Conservation (phyloP, 2,888 invertebrate genomes). For the Papilio demoleus region DNA sequence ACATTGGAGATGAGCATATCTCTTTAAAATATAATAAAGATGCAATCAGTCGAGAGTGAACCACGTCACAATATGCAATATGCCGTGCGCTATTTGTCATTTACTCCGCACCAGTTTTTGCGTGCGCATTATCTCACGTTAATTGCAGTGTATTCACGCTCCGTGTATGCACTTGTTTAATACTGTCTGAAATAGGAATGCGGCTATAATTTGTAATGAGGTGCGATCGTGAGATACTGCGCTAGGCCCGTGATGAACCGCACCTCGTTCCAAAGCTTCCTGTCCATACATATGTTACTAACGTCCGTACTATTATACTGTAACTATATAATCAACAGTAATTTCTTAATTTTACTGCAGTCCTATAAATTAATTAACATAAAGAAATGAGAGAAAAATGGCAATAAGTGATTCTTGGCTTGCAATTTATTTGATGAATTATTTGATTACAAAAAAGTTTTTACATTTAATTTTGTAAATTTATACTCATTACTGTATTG, state of each 20-base stretch:
- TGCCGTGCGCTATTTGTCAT: slow-evolving; percentile 65
- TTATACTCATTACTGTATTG: too few species aligned
- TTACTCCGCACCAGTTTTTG: slow-evolving; percentile 66
- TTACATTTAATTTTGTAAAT: too few species aligned
- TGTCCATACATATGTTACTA: background rate
- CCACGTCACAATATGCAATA: slow-evolving; percentile 33
- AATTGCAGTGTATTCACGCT: slow-evolving; percentile 56
- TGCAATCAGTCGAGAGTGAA: slow-evolving; percentile 23
- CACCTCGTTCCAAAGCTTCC: slow-evolving; percentile 20
- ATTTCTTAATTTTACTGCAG: too few species aligned
- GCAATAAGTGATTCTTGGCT: too few species aligned
- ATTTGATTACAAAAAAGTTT: too few species aligned
- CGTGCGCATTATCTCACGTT: slow-evolving; percentile 65
- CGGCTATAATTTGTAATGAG: slow-evolving; percentile 83
- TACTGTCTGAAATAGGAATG: slow-evolving; percentile 73
- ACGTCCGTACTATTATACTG: too few species aligned
- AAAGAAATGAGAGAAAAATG: too few species aligned
- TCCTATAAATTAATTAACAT: too few species aligned
- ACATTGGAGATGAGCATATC: background rate
- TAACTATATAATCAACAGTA: too few species aligned
- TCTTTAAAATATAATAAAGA: slow-evolving; percentile 24
- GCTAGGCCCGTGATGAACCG: slow-evolving; percentile 24
- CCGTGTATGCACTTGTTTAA: slow-evolving; percentile 57
- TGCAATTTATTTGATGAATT: too few species aligned
- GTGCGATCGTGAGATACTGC: slow-evolving; percentile 61